Base-by-base conservation (phyloP, 2,888 invertebrate species). In the Macaria notata region DNA sequence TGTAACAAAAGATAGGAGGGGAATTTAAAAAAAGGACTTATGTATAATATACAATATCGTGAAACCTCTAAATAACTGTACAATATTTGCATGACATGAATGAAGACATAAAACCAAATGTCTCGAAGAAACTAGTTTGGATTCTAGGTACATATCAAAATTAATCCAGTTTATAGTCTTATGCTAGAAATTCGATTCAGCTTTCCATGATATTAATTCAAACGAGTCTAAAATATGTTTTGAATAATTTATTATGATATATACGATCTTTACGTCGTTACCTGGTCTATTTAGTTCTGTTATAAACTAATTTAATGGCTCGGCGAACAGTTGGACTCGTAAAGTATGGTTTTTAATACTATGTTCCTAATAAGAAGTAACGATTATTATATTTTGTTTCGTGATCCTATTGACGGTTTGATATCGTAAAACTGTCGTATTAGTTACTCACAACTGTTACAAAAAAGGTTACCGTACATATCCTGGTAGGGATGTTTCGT, bases 211-310 rank as follows among this genome's bases (percentile, higher is more conserved):
- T 49, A 59, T 59, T 59, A 54, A 54, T 54, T 54, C 38, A 30
- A 53, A 58, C 57, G 48, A 57, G 5, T 41, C 38, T 58, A 33
- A 44, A 39, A 54, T 50, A 58, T 58, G 58, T 58, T 58, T 58
- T 50, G 38, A 54, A 50, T 58, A 50, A 59, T 59, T 54, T 54
- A 59, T 59, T 50, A 31, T 45, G 47, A 48, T 54, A 54, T 59
- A 51, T 48, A 59, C 54, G 50, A 59, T 44, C 49, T 54, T 30
- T 50, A 45, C 50, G 54, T 54, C 44, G 50, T 54, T 54, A 45
- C 43, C 41, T 47, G 53, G 53, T 53, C 44, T 50, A 54, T 54
- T 59, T 50, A 33, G 31, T 47, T 57, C 36, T 50, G 50, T 54
- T 50, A 49, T 53, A 53, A 54, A 50, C 42, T 33, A 46, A 39